A percentile compares a stretch with the other conserved stretches of the same genome.
phyloP scores from a whole-genome alignment of 1,140 invertebrate genomes.

The Musca vetustissima region DNA sequence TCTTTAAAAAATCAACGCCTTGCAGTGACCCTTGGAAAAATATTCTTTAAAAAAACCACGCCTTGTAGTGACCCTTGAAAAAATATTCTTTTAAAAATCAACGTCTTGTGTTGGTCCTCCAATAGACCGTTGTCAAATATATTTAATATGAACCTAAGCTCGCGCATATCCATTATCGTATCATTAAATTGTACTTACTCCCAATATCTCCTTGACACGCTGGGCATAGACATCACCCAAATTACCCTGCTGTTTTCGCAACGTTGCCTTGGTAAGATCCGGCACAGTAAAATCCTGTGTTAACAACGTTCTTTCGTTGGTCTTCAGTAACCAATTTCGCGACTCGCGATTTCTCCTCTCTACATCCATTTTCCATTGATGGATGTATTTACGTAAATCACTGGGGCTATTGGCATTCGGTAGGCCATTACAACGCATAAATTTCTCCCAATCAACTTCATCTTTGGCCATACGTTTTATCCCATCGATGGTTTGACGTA shows the following conservation, averaged over 20 bases:
- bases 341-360: constrained; percentile 56
- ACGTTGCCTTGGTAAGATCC: constrained; percentile 43
- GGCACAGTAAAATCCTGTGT: constrained; percentile 47
- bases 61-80: too few relatives aligned
- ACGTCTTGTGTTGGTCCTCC: too few relatives aligned
- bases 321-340: constrained; percentile 53
- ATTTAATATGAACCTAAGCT: neutral
- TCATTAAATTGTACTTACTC: constrained; percentile 37
- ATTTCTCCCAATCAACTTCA: constrained; percentile 62
- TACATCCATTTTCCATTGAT: constrained; percentile 61
- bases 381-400: constrained; percentile 65
- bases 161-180: neutral
- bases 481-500: constrained; percentile 40
- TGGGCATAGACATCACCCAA: constrained; percentile 51
- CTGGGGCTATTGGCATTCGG: constrained; percentile 62
- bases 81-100: too few relatives aligned
- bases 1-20: too few relatives aligned
- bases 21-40: too few relatives aligned
- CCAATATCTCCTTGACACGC: constrained; percentile 55
- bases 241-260: constrained; percentile 45
- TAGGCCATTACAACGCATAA: constrained; percentile 65
- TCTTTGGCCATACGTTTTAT: constrained; percentile 43
- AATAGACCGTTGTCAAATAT: too few relatives aligned
- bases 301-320: constrained; percentile 51
- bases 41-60: too few relatives aligned